Conservation (phyloP, 2,797 vertebrate species). For the Crenichthys baileyi region DNA sequence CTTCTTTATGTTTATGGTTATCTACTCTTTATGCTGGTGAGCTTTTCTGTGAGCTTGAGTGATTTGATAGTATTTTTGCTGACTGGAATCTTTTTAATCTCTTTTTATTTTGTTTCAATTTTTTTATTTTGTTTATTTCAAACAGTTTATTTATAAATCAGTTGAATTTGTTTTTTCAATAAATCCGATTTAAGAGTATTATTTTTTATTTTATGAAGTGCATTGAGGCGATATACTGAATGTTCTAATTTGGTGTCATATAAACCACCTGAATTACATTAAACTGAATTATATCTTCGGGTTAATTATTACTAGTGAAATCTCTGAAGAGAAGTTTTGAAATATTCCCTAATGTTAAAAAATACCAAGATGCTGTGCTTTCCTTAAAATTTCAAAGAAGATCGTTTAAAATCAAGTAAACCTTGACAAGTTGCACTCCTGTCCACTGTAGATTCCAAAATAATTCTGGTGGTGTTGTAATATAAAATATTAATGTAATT, state of each 20-base stretch:
- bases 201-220: neutral
- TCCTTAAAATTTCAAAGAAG: neutral
- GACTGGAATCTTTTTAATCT: too few species aligned
- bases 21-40: too few species aligned
- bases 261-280: neutral
- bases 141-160: neutral
- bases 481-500: conserved; percentile 45
- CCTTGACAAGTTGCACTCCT: conserved; percentile 8
- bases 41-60: too few species aligned
- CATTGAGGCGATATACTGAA: neutral
- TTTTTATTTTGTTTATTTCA: too few species aligned
- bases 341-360: neutral
- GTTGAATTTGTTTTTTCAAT: neutral
- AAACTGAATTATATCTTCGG: neutral
- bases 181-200: neutral
- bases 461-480: conserved; percentile 24
- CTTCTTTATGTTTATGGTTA: neutral
- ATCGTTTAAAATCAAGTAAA: neutral
- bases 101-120: neutral
- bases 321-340: neutral
- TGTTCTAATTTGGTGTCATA: neutral
- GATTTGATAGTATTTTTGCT: too few species aligned
- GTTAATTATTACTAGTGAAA: neutral
- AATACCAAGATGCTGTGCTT: neutral
- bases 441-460: conserved; percentile 27